These are phyloP conservation scores for Malurus cyaneus DNA, from an alignment of 2,113 vertebrate genomes.

Conservation along the genomic window DNA sequence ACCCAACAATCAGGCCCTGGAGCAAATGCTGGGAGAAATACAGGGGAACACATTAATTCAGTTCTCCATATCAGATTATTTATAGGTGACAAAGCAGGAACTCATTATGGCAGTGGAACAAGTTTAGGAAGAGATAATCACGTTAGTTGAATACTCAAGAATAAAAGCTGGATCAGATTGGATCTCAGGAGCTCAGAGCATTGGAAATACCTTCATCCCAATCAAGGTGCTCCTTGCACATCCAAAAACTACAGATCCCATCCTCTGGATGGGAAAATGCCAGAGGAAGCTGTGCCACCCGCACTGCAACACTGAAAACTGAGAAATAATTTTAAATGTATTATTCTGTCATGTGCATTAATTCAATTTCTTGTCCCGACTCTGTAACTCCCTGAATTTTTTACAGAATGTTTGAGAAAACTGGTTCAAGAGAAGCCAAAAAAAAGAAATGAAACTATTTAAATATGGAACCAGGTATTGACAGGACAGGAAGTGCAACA, in stretches of 20 bases:
- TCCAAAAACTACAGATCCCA: background rate
- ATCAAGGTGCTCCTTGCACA: background rate
- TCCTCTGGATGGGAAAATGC: background rate
- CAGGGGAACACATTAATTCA: background rate
- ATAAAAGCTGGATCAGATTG: background rate
- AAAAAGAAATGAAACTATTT: accelerated
- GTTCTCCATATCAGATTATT: slow-evolving; percentile 12
- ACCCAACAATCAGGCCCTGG: background rate
- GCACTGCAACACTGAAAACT: background rate
- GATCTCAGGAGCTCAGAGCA: background rate
- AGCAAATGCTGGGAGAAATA: slow-evolving; percentile 4
- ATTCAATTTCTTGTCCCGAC: background rate
- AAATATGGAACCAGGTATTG: background rate
- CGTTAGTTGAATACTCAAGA: background rate
- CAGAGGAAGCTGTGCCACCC: background rate
- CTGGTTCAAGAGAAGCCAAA: background rate
- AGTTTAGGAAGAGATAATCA: slow-evolving; percentile 21
- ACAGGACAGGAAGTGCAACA: background rate
- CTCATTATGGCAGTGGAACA: slow-evolving; percentile 8
- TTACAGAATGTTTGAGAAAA: background rate
- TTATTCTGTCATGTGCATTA: background rate
- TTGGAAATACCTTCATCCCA: background rate
- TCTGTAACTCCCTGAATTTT: background rate
- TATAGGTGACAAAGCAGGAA: slow-evolving; percentile 34
- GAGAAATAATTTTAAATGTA: background rate